Evolutionary conservation across 2,797 vertebrate species (phyloP), one percentile per base, ranked within the genome.

Genomic region (Aeoliscus strigatus): DNA sequence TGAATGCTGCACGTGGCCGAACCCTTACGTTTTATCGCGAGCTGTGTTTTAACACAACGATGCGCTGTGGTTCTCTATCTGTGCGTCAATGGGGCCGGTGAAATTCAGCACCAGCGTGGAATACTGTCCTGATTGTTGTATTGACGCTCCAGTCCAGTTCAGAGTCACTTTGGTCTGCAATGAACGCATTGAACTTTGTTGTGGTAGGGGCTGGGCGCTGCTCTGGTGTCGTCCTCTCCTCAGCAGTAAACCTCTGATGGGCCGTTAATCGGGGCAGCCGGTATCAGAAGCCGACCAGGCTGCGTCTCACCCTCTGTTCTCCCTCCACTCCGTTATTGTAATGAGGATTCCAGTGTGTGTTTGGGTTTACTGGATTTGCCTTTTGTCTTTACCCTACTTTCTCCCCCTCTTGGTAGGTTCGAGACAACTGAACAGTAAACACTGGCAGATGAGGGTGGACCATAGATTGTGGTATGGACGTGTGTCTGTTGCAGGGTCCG

Each of bases 351-450:
- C 53, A 46, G 18, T 73, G 67, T 75, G 48, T 68, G 64, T 75
- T 74, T 70, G 57, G 36, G 40, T 28, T 78, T 79, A 80, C 73
- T 24, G 26, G 66, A 83, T 75, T 75, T 74, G 37, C 39, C 61
- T 54, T 65, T 63, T 78, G 51, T 75, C 35, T 80, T 78, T 80
- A 75, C 73, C 68, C 76, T 73, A 73, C 71, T 81, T 79, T 79
- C 61, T 60, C 53, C 42, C n/a, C 41, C 41, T 13, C 26, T 51
- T 59, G 47, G 39, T 28, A n/a, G 17, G 49, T 44, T 73, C 60
- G 47, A 46, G 64, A 58, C 27, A 47, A 32, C 14, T 53, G 32
- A 43, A 27, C 10, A 11, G 37, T 24, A n/a, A 45, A 30, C 51
- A 30, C 27, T 8, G 33, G 14, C 16, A 31, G 31, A 57, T 37